Evolutionary conservation across 2,797 vertebrate species (phyloP).

Genomic region (Denticeps clupeoides): DNA sequence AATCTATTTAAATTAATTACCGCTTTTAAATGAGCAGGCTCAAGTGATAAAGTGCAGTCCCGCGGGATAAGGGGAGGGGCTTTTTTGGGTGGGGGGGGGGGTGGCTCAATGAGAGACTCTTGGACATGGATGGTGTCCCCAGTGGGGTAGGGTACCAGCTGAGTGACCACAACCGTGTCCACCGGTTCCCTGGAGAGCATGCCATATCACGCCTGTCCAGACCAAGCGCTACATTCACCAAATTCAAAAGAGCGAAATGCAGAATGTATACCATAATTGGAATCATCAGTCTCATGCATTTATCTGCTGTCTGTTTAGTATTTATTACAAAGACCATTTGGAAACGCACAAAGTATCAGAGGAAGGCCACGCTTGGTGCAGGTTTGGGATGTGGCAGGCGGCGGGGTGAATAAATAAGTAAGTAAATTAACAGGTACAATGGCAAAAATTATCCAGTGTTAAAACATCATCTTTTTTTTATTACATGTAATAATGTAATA

Average conservation of each 20-base stretch:
- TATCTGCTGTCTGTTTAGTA: constrained; percentile 2
- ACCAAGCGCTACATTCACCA: background rate
- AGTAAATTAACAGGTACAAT: no score
- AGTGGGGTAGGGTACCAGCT: constrained; percentile 40
- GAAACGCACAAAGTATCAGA: no score
- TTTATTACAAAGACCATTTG: background rate
- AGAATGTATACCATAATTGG: background rate
- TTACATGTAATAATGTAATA: no score
- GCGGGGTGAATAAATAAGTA: no score
- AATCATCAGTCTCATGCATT: constrained; percentile 2
- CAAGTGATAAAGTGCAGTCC: constrained; percentile 70
- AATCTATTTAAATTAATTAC: constrained; percentile 81
- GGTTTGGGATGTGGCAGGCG: no score
- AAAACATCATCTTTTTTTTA: no score
- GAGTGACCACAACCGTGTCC: constrained; percentile 52
- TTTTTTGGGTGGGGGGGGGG: no score
- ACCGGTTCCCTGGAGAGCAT: constrained; percentile 14
- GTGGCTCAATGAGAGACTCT: constrained; percentile 62
- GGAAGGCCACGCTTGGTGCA: no score
- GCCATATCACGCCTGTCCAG: background rate
- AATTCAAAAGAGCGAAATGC: constrained; percentile 1
- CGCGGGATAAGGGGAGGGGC: constrained; percentile 65
- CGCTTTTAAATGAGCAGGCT: constrained; percentile 65
- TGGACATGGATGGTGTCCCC: constrained; percentile 50
- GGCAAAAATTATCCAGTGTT: no score